phyloP scores from a whole-genome alignment of 2,113 vertebrate species.

The Sapajus apella region DNA sequence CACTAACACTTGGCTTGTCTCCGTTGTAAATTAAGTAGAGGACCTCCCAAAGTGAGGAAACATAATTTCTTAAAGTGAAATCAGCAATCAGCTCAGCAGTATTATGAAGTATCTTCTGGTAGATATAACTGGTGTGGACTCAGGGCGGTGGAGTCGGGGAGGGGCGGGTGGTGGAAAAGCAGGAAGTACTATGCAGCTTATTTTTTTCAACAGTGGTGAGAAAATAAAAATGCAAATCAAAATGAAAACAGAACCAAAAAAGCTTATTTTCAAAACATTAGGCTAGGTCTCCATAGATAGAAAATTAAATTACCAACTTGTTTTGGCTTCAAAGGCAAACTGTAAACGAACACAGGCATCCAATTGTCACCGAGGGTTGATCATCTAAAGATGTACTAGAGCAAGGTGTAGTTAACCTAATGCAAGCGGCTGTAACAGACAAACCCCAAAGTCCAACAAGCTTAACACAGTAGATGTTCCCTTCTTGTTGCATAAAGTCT shows the following conservation, averaged over 20 bases:
- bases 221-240: conserved; percentile 16
- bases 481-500: neutral
- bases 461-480: neutral
- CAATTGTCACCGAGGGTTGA: neutral
- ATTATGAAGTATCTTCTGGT: neutral
- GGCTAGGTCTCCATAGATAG: neutral
- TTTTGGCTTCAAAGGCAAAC: conserved; percentile 11
- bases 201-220: neutral
- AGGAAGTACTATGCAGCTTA: neutral
- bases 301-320: conserved; percentile 20
- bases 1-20: neutral
- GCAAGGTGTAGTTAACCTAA: neutral
- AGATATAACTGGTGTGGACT: neutral
- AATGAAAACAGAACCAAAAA: conserved; percentile 35
- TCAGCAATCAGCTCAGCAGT: neutral
- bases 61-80: conserved; percentile 31
- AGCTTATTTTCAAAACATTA: conserved; percentile 25
- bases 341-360: neutral
- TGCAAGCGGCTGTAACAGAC: neutral
- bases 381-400: neutral
- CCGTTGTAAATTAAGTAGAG: conserved; percentile 8
- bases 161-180: too few species aligned
- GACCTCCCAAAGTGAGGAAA: neutral
- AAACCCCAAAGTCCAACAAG: neutral
- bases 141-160: neutral